Conservation (phyloP, 2,797 vertebrate species). For the Artibeus lituratus region DNA sequence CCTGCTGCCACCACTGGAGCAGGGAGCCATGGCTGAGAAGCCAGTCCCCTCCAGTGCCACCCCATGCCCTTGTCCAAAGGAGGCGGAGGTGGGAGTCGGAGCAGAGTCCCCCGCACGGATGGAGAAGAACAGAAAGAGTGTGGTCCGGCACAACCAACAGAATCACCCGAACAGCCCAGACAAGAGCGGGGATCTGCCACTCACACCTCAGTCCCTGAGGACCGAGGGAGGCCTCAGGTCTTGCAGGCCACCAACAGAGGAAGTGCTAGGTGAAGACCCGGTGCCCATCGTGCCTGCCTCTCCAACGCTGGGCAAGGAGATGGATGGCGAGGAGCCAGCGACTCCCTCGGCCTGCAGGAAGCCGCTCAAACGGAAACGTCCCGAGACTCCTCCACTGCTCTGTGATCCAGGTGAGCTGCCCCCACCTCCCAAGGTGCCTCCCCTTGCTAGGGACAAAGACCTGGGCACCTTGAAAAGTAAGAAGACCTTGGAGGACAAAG, state of each 20-base stretch:
- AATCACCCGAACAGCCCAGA: accelerated
- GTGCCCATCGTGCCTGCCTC: conserved; percentile 52
- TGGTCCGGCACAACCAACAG: too few relatives aligned
- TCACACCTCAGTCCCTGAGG: not conserved
- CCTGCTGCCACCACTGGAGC: accelerated
- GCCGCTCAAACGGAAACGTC: conserved; percentile 85
- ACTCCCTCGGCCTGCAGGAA: conserved; percentile 57
- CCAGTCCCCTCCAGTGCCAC: accelerated
- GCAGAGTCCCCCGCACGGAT: not conserved
- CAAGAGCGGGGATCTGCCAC: accelerated
- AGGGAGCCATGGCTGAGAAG: accelerated
- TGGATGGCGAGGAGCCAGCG: not conserved
- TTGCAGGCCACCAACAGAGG: conserved; percentile 70
- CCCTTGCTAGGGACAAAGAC: conserved; percentile 72
- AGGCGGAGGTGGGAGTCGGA: not conserved
- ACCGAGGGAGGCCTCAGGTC: accelerated
- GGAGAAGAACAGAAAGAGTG: not conserved
- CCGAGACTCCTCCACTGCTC: conserved; percentile 68
- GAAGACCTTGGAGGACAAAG: conserved; percentile 84
- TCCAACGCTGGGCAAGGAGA: conserved; percentile 58
- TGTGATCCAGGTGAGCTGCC: conserved; percentile 85
- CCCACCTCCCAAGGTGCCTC: conserved; percentile 87
- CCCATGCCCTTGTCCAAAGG: not conserved
- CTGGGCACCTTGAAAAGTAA: conserved; percentile 62
- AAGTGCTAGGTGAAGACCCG: conserved; percentile 78